These are phyloP conservation scores for Bufotes viridis DNA, from an alignment of 2,797 vertebrate genomes.

Conservation along the genomic window DNA sequence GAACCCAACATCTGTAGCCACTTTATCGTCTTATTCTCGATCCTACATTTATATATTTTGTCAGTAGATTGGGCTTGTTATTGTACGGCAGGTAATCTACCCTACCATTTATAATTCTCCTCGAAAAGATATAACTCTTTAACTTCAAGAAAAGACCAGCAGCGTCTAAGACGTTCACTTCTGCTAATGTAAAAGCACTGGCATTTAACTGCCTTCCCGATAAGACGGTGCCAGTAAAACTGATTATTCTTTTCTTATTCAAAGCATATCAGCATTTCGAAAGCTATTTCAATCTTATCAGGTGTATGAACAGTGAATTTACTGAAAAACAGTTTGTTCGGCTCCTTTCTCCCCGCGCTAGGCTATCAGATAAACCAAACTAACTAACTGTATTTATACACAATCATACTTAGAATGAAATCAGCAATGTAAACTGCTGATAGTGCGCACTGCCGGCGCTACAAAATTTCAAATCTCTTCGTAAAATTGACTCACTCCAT, in stretches of 20 bases:
- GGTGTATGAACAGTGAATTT: conserved; percentile 78
- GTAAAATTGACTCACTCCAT: background rate
- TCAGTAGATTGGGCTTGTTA: background rate
- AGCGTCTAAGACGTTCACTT: conserved; percentile 81
- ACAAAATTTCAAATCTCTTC: background rate
- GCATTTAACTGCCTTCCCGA: conserved; percentile 69
- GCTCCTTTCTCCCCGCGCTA: conserved; percentile 75
- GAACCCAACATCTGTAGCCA: background rate
- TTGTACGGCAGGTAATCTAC: conserved; percentile 76
- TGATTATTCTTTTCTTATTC: conserved; percentile 85
- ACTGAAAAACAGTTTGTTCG: conserved; percentile 79
- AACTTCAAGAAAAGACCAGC: conserved; percentile 69
- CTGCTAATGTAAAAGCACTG: conserved; percentile 77
- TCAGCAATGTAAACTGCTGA: conserved; percentile 66
- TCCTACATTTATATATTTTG: background rate
- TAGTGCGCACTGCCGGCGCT: conserved; percentile 8
- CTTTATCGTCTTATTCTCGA: background rate
- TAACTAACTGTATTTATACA: conserved; percentile 83
- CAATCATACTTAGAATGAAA: conserved; percentile 73
- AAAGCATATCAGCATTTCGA: conserved; percentile 81
- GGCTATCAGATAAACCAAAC: conserved; percentile 79
- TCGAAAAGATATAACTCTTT: conserved; percentile 70
- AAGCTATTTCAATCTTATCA: conserved; percentile 83
- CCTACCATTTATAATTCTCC: conserved; percentile 71
- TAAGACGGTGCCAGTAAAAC: conserved; percentile 80